A percentile compares a stretch with the other conserved stretches of the same genome.
phyloP scores from a whole-genome alignment of 64 coral and sea anemone genomes.

The Montipora cactus region DNA sequence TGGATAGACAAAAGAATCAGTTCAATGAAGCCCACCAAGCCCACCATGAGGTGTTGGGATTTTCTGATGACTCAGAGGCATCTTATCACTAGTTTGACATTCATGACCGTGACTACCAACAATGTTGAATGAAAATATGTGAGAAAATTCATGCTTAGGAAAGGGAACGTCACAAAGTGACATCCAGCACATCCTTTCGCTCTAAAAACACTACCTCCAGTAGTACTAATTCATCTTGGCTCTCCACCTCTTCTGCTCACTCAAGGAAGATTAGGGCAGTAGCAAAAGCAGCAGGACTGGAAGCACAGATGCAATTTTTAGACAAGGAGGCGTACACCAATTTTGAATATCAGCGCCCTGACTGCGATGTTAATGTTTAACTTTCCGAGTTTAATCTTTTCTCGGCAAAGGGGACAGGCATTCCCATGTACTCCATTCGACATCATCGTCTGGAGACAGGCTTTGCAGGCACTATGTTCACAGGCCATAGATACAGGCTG shows the following conservation, averaged over 20 bases:
- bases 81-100: constrained; percentile 73
- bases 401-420: no score
- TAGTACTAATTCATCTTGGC: background rate
- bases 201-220: background rate
- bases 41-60: constrained; percentile 31
- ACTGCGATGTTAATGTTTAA: no score
- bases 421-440: no score
- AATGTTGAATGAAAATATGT: constrained; percentile 72
- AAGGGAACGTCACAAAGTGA: constrained; percentile 34
- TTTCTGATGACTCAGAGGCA: constrained; percentile 14
- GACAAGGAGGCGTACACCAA: background rate
- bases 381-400: no score
- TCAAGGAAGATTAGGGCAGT: constrained; percentile 19
- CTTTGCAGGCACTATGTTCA: no score
- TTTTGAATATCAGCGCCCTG: no score
- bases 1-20: constrained; percentile 48
- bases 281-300: constrained; percentile 12
- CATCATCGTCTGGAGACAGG: no score
- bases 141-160: constrained; percentile 61
- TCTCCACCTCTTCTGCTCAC: constrained; percentile 6
- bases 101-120: constrained; percentile 53
- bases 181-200: constrained; percentile 9
- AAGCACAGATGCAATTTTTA: constrained; percentile 23
- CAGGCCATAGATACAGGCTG: no score
- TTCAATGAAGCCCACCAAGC: constrained; percentile 45